Evolutionary conservation across 2,888 invertebrate genomes (phyloP), one percentile per base, ranked within the genome.

Genomic region (Horisme vitalbata): DNA sequence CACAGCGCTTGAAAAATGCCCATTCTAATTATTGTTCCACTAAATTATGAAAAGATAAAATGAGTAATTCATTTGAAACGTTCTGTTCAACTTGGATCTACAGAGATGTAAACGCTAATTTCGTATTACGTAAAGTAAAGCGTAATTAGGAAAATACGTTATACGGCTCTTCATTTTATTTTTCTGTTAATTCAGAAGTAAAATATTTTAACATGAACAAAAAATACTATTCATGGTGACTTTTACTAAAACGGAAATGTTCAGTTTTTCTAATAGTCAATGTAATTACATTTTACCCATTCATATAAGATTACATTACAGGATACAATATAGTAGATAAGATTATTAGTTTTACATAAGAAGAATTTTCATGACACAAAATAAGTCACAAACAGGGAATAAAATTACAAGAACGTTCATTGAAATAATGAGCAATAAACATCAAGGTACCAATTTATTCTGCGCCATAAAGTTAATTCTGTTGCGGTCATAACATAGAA

Each of bases 51-150:
- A 39, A 21, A 46, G 26, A 50, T 43, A 45, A 52, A 43, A 23
- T 38, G 32, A 15, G 44, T 48, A 49, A 39, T 43, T 47, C 41
- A 48, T 48, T 39, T 49, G 32, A 41, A 51, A 35, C 30, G 23
- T 15, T 46, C 36, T 49, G 44, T 36, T 36, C 41, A 11, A 45
- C 44, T 54, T 38, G 36, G 41, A 41, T 50, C 28, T 44, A 41
- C 33, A 34, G 32, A 45, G 50, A 46, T 34, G 37, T 38, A 15
- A 47, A 45, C 14, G 44, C 38, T 55, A 50, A 52, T 56, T 56
- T 52, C n/a, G 34, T 43, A 41, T 43, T 46, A 49, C 47, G 46
- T 34, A 39, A 41, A 50, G 45, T 36, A 28, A 50, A 52, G 43
- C 41, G 35, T 47, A 50, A 52, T 50, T 48, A 55, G 24, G 35